These are phyloP conservation scores for Damaliscus lunatus DNA, from an alignment of 2,113 vertebrate genomes.

Conservation along the genomic window DNA sequence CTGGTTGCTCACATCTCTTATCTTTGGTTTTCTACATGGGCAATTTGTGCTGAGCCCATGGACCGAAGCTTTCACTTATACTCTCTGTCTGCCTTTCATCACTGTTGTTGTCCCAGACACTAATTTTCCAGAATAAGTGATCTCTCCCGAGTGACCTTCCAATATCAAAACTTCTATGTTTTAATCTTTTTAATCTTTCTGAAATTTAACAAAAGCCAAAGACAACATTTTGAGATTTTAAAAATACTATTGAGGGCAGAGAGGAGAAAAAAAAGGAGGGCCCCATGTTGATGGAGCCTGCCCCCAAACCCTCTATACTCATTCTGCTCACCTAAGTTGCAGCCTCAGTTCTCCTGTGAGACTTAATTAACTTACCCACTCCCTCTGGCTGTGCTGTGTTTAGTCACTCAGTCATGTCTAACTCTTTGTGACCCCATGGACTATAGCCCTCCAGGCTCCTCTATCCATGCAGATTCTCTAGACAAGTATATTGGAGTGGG, in stretches of 20 bases:
- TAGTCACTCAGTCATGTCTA: not conserved
- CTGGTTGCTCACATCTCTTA: not conserved
- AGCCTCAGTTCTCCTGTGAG: not conserved
- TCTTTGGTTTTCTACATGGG: not conserved
- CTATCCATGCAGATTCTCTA: not conserved
- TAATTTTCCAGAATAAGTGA: not conserved
- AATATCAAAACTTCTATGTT: not conserved
- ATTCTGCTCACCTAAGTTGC: not conserved
- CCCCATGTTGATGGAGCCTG: not conserved
- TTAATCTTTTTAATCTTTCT: not conserved
- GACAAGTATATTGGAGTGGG: not conserved
- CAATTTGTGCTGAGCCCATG: not conserved
- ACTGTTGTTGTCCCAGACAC: not conserved
- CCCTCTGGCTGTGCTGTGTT: not conserved
- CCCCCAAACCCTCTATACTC: not conserved
- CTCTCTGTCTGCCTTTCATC: not conserved
- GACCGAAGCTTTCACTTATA: not conserved
- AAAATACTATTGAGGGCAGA: not conserved
- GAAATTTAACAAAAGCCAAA: not conserved
- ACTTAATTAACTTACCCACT: not conserved
- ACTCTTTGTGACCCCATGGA: not conserved
- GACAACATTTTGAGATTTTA: not conserved
- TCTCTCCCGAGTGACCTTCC: not conserved
- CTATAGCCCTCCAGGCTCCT: not conserved
- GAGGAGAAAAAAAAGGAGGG: not conserved